Base-by-base conservation (phyloP, 2,888 invertebrate species). In the Timandra comae region DNA sequence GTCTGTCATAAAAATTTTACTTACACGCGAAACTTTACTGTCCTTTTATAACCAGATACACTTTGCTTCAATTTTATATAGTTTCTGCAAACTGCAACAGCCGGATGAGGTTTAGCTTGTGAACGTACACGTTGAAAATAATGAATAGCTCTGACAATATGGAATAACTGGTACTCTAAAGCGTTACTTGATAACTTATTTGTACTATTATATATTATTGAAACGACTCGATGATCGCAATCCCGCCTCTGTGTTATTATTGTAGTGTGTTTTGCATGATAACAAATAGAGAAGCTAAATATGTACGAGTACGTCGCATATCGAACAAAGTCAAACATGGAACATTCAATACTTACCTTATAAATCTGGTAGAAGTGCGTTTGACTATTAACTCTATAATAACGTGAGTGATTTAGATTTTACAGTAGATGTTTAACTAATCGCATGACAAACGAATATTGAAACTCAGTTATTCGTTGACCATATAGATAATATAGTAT, bases 211-310 rank as follows among this genome's bases (percentile, higher is more conserved):
- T n/a, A n/a, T n/a, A n/a, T n/a, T n/a, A n/a, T 25, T 24, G 27
- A 36, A 35, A 59, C 44, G 63, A 73, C 71, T 67, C 82, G 84
- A 84, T 84, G 82, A 81, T 84, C 84, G 84, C 84, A 84, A 70
- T 81, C 84, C 82, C 84, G 81, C 80, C 66, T 69, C 49, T 56
- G 39, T 67, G 60, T 70, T 65, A 55, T 65, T 49, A 48, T 50
- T 52, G 63, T 75, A 75, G 70, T 70, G 53, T 64, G 61, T 71
- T 62, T 57, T 79, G 76, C 78, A 81, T 78, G 79, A 57, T 56
- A 54, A 52, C 52, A 60, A 61, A 59, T 67, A 64, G 56, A 45
- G 41, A 50, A 32, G 26, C 49, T 43, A 49, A 40, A 44, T 38
- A 27, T 35, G 30, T 31, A 29, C 27, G 21, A 24, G 33, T 29